phyloP scores from a whole-genome alignment of 2,888 invertebrate genomes.

The Abrostola tripartita region DNA sequence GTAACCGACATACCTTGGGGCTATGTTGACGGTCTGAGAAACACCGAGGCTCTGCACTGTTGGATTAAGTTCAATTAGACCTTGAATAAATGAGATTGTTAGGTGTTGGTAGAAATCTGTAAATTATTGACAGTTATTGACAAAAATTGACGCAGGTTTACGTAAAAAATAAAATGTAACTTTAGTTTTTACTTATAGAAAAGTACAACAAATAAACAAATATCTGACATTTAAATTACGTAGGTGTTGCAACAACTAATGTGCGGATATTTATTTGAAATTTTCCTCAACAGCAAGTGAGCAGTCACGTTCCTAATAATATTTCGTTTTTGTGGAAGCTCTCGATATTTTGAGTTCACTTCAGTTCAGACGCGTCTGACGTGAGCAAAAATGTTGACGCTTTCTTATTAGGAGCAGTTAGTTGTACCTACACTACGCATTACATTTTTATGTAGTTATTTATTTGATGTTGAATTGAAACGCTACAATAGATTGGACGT shows the following conservation, averaged over 20 bases:
- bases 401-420: constrained; percentile 30
- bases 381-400: constrained; percentile 49
- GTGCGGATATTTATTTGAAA: constrained; percentile 25
- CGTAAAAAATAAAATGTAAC: too few relatives aligned
- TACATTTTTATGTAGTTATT: neutral
- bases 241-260: constrained; percentile 4
- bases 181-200: too few relatives aligned
- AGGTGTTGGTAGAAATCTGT: too few relatives aligned
- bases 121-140: too few relatives aligned
- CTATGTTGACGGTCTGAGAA: constrained; percentile 23
- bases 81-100: neutral
- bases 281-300: constrained; percentile 31
- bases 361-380: constrained; percentile 57
- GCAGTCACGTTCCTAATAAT: constrained; percentile 44
- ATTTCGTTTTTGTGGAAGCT: constrained; percentile 54
- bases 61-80: neutral
- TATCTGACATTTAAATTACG: neutral
- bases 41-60: constrained; percentile 17
- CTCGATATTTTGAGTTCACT: constrained; percentile 70
- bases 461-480: neutral
- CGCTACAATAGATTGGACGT: neutral
- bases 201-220: neutral
- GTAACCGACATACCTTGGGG: constrained; percentile 19
- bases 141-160: too few relatives aligned
- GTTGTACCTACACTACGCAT: too few relatives aligned